phyloP scores from a whole-genome alignment of 2,113 vertebrate species.

The Sceloporus undulatus region DNA sequence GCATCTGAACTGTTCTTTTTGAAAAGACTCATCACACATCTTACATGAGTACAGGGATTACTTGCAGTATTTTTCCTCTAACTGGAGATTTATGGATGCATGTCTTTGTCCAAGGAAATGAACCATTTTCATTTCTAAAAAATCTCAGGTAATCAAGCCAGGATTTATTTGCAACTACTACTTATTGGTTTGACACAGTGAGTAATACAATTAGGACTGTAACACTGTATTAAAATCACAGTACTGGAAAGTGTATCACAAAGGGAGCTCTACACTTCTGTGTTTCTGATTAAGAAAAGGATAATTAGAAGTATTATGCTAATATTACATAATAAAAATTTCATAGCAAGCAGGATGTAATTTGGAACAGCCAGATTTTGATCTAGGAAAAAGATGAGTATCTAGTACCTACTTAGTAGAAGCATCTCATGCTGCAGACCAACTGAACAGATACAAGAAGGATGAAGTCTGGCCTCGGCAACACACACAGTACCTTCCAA shows the following conservation, averaged over 20 bases:
- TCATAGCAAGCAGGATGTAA: background rate
- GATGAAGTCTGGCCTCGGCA: background rate
- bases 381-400: background rate
- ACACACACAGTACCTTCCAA: background rate
- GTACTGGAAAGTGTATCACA: background rate
- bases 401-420: background rate
- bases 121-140: background rate
- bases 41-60: background rate
- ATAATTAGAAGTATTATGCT: background rate
- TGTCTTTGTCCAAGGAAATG: background rate
- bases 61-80: background rate
- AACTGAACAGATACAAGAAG: background rate
- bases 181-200: background rate
- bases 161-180: background rate
- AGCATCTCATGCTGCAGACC: background rate
- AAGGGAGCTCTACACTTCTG: background rate
- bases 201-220: too few relatives aligned
- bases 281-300: background rate
- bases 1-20: background rate
- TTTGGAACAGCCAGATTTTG: background rate
- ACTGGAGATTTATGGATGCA: background rate
- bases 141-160: background rate
- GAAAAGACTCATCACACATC: background rate
- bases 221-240: background rate
- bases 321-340: background rate